Evolutionary conservation across 2,113 vertebrate genomes (phyloP).

Genomic region (Dryoscopus gambensis): DNA sequence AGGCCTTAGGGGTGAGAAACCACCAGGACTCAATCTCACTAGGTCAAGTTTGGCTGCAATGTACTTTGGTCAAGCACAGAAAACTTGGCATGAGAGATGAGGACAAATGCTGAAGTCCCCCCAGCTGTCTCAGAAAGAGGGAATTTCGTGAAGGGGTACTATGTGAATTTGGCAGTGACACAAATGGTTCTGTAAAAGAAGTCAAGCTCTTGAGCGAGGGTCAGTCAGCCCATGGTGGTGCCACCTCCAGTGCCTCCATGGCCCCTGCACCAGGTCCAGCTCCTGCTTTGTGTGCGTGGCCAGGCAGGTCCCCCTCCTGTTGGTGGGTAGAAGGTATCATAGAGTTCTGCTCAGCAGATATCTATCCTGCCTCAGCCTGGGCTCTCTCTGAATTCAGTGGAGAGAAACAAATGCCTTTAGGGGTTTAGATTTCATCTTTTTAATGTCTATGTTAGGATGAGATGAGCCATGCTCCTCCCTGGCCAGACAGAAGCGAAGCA

Average conservation of each 20-base stretch:
- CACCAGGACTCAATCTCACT: not conserved
- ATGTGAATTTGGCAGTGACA: not conserved
- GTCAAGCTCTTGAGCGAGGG: not conserved
- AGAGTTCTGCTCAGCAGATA: not conserved
- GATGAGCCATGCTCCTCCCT: not conserved
- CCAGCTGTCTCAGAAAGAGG: not conserved
- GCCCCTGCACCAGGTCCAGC: accelerated
- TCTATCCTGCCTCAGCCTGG: not conserved
- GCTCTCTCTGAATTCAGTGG: not conserved
- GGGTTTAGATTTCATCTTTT: not conserved
- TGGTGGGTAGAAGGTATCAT: not conserved
- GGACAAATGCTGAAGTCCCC: not conserved
- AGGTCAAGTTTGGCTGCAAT: not conserved
- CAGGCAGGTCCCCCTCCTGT: not conserved
- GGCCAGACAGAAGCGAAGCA: accelerated
- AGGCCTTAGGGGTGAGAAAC: not conserved
- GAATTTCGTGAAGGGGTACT: not conserved
- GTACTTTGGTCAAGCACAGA: not conserved
- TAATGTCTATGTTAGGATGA: not conserved
- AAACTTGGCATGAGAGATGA: not conserved
- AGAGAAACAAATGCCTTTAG: not conserved
- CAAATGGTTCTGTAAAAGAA: not conserved
- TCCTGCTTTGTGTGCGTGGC: not conserved
- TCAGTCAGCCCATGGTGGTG: not conserved
- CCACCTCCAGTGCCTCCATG: accelerated